Evolutionary conservation across 1,140 invertebrate species (phyloP).

Genomic region (Hylaeus volcanicus): DNA sequence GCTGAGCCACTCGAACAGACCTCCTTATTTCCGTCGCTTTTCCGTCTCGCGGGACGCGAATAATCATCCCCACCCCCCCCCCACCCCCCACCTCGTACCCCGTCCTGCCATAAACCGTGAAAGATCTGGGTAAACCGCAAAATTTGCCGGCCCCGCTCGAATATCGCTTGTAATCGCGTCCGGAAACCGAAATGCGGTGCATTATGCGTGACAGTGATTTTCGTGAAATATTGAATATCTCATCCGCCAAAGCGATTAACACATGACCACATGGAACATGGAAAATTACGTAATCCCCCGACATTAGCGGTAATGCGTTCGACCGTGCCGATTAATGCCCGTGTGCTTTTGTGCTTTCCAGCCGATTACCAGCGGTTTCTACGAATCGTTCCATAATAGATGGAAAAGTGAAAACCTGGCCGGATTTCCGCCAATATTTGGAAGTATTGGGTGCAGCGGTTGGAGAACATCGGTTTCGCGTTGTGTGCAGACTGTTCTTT

Average conservation of each 20-base stretch:
- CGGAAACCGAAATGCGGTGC: not conserved
- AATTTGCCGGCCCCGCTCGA: not conserved
- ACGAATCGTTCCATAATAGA: not conserved
- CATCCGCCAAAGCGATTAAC: conserved; percentile 23
- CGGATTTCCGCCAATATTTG: too few species aligned
- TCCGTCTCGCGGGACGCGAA: not conserved
- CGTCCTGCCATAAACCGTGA: not conserved
- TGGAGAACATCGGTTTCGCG: too few species aligned
- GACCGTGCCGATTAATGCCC: conserved; percentile 37
- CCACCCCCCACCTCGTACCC: too few species aligned
- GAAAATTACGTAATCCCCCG: conserved; percentile 36
- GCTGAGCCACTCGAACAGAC: conserved; percentile 10
- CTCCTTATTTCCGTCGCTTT: conserved; percentile 18
- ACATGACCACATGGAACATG: conserved; percentile 4
- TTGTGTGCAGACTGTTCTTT: too few species aligned
- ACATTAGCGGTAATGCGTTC: conserved; percentile 42
- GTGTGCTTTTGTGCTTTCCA: conserved; percentile 3
- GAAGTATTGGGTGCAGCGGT: too few species aligned
- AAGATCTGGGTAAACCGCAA: conserved; percentile 10
- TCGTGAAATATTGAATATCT: conserved; percentile 39
- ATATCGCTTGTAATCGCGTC: not conserved
- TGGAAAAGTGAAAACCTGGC: not conserved
- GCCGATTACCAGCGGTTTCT: not conserved
- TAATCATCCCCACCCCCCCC: not conserved
- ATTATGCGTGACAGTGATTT: conserved; percentile 22